Conservation (phyloP, 2,113 vertebrate species). For the Petromus typicus region DNA sequence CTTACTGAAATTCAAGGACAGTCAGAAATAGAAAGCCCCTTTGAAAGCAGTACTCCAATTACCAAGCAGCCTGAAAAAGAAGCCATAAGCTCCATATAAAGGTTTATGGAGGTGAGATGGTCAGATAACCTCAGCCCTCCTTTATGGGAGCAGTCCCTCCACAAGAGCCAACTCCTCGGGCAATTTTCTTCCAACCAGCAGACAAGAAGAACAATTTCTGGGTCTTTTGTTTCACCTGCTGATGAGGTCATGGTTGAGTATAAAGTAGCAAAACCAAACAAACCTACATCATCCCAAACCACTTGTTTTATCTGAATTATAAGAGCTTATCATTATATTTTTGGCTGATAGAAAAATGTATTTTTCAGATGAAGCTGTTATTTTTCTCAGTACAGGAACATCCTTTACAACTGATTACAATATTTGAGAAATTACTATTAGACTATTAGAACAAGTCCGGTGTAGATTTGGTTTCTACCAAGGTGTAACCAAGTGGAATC, state of each 20-base stretch:
- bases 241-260: constrained; percentile 41
- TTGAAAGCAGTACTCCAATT: constrained; percentile 65
- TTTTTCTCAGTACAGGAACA: not conserved
- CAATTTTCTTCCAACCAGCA: constrained; percentile 32
- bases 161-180: constrained; percentile 21
- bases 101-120: constrained; percentile 45
- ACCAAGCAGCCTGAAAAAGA: constrained; percentile 29
- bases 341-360: not conserved
- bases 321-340: not conserved
- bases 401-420: constrained; percentile 14
- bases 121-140: constrained; percentile 59
- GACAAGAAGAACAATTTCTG: constrained; percentile 35
- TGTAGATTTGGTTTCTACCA: not conserved
- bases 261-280: constrained; percentile 49
- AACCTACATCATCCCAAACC: not conserved
- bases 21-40: constrained; percentile 63
- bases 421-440: not conserved
- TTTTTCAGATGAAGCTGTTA: constrained; percentile 3
- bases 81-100: constrained; percentile 39
- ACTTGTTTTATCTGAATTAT: constrained; percentile 30
- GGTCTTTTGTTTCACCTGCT: constrained; percentile 29
- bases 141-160: not conserved
- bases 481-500: not conserved
- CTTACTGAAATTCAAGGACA: constrained; percentile 67
- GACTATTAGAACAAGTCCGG: not conserved